Percentiles rank a stretch among this genome's conserved stretches.
phyloP scores from a whole-genome alignment of 1,140 invertebrate species.

The Pristionchus pacificus region DNA sequence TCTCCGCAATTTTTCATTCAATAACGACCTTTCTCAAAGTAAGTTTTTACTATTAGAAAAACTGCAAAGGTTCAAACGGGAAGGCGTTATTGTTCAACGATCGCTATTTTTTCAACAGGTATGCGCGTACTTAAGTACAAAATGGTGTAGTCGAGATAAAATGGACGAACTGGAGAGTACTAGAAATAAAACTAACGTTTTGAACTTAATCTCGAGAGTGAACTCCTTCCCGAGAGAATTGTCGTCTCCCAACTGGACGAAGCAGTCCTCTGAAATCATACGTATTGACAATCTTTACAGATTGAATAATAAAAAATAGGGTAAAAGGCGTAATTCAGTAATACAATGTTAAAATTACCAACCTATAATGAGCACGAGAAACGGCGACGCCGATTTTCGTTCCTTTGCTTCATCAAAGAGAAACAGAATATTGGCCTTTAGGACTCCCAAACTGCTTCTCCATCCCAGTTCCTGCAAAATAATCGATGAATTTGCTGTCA shows the following conservation, averaged over 20 bases:
- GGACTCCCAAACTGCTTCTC: slow-evolving; percentile 27
- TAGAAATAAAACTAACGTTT: slow-evolving; percentile 32
- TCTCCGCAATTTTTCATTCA: too few species aligned
- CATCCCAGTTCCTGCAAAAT: slow-evolving; percentile 30
- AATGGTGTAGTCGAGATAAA: slow-evolving; percentile 5
- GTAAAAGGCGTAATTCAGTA: too few species aligned
- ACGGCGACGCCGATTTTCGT: slow-evolving; percentile 20
- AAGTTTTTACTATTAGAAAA: too few species aligned
- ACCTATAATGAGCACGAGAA: slow-evolving; percentile 19
- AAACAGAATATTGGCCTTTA: slow-evolving; percentile 38
- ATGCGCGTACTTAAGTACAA: too few species aligned
- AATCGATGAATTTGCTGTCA: neutral
- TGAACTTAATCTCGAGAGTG: slow-evolving; percentile 37
- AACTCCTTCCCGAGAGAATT: slow-evolving; percentile 36
- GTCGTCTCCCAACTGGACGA: slow-evolving; percentile 37
- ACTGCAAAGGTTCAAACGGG: too few species aligned
- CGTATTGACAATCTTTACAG: neutral
- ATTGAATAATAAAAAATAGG: too few species aligned
- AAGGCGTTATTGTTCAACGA: too few species aligned
- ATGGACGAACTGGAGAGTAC: neutral
- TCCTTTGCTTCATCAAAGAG: slow-evolving; percentile 23
- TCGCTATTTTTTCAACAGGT: too few species aligned
- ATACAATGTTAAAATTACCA: too few species aligned
- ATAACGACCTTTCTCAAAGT: too few species aligned
- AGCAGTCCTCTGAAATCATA: slow-evolving; percentile 35